These are phyloP conservation scores for Harpalus rufipes DNA, from an alignment of 2,888 invertebrate species.

Conservation along the genomic window DNA sequence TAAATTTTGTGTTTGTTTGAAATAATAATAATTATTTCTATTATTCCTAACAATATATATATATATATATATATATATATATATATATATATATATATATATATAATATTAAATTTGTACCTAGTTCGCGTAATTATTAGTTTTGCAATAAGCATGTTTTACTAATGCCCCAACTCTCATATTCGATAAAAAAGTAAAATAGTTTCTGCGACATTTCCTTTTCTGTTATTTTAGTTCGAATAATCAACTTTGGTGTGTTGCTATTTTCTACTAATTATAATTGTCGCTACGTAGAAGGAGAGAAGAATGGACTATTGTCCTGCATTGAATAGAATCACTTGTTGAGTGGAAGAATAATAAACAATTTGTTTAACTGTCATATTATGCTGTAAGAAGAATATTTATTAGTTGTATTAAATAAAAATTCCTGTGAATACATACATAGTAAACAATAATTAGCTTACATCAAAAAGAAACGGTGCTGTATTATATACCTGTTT, in stretches of 20 bases:
- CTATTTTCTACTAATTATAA: neutral
- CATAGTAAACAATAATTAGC: neutral
- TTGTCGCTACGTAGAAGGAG: neutral
- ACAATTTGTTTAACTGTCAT: neutral
- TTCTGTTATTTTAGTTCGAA: neutral
- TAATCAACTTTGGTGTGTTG: neutral
- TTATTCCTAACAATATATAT: too few relatives aligned
- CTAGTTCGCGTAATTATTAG: too few relatives aligned
- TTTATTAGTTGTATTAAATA: neutral
- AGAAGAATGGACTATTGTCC: neutral
- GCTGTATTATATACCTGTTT: constrained; percentile 3
- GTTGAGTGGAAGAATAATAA: neutral
- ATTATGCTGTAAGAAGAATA: neutral
- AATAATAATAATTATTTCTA: too few relatives aligned
- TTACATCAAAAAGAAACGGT: neutral
- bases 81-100: too few relatives aligned
- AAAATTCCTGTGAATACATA: neutral
- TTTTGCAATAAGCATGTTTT: too few relatives aligned
- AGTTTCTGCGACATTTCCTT: too few relatives aligned
- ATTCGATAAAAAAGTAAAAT: too few relatives aligned
- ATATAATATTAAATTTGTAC: too few relatives aligned
- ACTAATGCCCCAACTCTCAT: too few relatives aligned
- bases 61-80: too few relatives aligned
- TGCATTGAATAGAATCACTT: neutral
- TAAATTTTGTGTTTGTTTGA: too few relatives aligned